A percentile compares a stretch with the other conserved stretches of the same genome.
phyloP scores from a whole-genome alignment of 1,140 invertebrate species.

The Bombus cullumanus region DNA sequence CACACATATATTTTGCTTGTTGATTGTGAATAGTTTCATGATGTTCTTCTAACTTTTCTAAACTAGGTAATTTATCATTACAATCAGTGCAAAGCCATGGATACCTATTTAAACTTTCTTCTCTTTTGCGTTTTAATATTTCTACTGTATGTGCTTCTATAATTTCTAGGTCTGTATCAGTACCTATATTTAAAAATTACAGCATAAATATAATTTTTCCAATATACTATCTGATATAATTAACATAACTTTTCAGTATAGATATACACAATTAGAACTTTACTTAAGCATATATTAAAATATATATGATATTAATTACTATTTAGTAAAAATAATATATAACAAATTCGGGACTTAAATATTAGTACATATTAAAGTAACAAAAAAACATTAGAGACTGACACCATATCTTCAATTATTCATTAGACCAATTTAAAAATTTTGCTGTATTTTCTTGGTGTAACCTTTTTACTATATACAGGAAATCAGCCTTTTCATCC shows the following conservation, averaged over 20 bases:
- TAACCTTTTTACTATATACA: not conserved
- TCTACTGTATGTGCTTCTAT: constrained; percentile 71
- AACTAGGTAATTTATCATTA: constrained; percentile 81
- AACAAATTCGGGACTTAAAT: not conserved
- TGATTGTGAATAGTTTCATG: constrained; percentile 83
- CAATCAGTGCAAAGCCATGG: constrained; percentile 85
- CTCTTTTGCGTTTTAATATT: constrained; percentile 66
- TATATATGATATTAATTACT: constrained; percentile 1
- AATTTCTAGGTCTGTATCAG: constrained; percentile 79
- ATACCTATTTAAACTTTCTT: constrained; percentile 81
- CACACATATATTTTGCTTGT: constrained; percentile 83
- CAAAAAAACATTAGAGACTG: not conserved
- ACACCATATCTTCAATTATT: not conserved
- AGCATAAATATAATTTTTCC: constrained; percentile 1
- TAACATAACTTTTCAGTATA: constrained; percentile 4
- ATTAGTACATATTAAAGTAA: not conserved
- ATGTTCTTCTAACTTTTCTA: constrained; percentile 83
- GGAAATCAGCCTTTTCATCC: not conserved
- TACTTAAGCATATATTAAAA: not conserved
- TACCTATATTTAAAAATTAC: constrained; percentile 65
- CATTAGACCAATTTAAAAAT: not conserved
- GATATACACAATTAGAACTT: not conserved
- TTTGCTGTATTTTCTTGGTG: not conserved
- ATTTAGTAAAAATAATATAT: not conserved
- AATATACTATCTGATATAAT: not conserved